Evolutionary conservation across 2,113 vertebrate species (phyloP).

Genomic region (Boulengerochromis microlepis): DNA sequence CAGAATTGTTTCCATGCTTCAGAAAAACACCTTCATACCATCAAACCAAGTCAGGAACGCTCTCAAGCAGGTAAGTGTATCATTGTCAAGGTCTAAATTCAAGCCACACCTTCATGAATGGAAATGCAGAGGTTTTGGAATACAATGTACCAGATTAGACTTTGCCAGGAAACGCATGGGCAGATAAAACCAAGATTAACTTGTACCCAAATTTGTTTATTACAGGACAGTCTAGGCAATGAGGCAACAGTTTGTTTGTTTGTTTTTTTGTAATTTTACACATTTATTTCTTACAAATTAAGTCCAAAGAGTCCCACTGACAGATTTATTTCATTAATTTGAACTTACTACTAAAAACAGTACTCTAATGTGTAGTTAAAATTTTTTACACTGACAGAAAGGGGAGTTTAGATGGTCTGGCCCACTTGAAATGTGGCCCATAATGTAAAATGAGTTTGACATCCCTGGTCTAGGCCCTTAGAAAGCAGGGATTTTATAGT

Average conservation of each 20-base stretch:
- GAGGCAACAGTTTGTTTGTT: not conserved
- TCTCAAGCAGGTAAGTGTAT: not conserved
- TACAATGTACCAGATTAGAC: not conserved
- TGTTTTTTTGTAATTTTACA: not conserved
- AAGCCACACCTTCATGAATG: not conserved
- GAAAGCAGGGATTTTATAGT: fast-evolving
- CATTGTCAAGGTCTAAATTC: not conserved
- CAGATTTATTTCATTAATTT: not conserved
- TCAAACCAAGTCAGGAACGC: fast-evolving
- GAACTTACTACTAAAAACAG: not conserved
- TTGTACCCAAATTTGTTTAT: not conserved
- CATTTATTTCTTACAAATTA: not conserved
- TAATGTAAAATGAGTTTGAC: not conserved
- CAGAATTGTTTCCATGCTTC: not conserved
- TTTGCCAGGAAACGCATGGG: not conserved
- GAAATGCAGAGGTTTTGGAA: not conserved
- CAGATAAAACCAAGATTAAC: not conserved
- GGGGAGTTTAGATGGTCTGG: not conserved
- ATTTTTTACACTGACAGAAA: not conserved
- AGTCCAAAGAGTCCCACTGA: not conserved
- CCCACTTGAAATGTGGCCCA: not conserved
- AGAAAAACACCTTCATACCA: not conserved
- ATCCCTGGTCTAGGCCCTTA: not conserved
- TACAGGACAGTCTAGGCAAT: fast-evolving
- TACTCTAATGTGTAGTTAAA: not conserved